Percentiles rank a stretch among this genome's conserved stretches.
phyloP scores from a whole-genome alignment of 2,113 vertebrate genomes.

The Turdus rufiventris region DNA sequence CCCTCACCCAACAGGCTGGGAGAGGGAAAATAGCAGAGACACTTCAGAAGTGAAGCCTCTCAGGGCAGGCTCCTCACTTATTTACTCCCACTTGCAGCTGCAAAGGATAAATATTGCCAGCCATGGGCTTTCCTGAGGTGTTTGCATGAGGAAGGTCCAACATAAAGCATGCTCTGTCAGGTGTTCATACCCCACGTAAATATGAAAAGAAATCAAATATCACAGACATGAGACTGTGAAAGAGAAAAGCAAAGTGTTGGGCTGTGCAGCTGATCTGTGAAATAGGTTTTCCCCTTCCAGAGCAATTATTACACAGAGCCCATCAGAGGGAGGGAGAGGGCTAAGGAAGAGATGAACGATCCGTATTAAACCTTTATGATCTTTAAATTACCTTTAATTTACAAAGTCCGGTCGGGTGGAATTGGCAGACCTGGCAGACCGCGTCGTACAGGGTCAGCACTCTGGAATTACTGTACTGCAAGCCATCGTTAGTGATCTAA shows the following conservation, averaged over 20 bases:
- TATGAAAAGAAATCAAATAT: neutral
- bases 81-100: neutral
- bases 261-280: neutral
- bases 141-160: neutral
- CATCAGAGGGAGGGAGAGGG: neutral
- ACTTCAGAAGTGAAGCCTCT: neutral
- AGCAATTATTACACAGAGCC: neutral
- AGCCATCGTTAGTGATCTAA: constrained; percentile 79
- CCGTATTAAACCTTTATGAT: constrained; percentile 41
- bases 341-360: constrained; percentile 43
- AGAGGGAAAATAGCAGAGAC: neutral
- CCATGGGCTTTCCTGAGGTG: neutral
- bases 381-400: constrained; percentile 85
- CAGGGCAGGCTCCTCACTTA: neutral
- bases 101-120: neutral
- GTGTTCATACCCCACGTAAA: neutral
- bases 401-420: constrained; percentile 71
- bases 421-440: constrained; percentile 76
- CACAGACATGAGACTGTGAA: neutral
- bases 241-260: neutral
- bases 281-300: constrained; percentile 33
- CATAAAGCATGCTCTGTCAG: neutral
- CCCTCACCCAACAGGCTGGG: neutral
- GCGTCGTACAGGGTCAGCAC: constrained; percentile 78
- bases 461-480: constrained; percentile 73